Base-by-base conservation (phyloP, 30 jellyfish, hydroid and myxozoan species). In the Cassiopea xamachana region DNA sequence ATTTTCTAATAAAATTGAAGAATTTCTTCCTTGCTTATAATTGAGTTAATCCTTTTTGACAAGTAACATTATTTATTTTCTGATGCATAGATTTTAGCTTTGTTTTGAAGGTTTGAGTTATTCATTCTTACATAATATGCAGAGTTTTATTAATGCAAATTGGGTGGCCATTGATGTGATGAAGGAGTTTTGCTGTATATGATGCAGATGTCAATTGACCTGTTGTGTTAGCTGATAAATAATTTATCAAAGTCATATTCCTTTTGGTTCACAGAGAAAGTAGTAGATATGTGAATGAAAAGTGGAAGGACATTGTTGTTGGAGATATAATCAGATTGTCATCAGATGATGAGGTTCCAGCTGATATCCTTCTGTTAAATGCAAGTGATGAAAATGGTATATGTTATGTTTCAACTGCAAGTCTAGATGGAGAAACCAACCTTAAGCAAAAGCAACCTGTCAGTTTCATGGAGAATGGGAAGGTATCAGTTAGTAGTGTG, bases 361-460 rank as follows among this genome's bases (percentile, higher is more conserved):
- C 99, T 0, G 99, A 96, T 77, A 88, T 96, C 8, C 61, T 96
- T 73, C 89, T 96, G 15, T 69, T 96, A 48, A 88, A 92, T 80
- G 69, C 98, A 84, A 92, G 97, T 89, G 98, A 92, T 60, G 97
- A 89, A 70, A 83, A 80, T 82, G 96, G 98, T 39, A 79, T 96
- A 46, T 92, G 98, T 59, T 95, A 96, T 80, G 98, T 96, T 1
- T 96, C 99, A 44, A 96, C 99, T 27, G 99, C 99, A 1, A 92
- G 97, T 89, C 75, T 96, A 61, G 99, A 96, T 89, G 99, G 99
- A 44, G 99, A 96, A 74, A 96, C 97, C 68, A 96, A 96, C 73
- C 91, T 96, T 39, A 96, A 96, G 75, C 99, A 96, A 69, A 96
- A 96, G 64, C 97, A 96, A 79, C 79, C 92, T 78, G 92, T 92